Base-by-base conservation (phyloP, 2,888 invertebrate genomes). In the Synergus japonicus region DNA sequence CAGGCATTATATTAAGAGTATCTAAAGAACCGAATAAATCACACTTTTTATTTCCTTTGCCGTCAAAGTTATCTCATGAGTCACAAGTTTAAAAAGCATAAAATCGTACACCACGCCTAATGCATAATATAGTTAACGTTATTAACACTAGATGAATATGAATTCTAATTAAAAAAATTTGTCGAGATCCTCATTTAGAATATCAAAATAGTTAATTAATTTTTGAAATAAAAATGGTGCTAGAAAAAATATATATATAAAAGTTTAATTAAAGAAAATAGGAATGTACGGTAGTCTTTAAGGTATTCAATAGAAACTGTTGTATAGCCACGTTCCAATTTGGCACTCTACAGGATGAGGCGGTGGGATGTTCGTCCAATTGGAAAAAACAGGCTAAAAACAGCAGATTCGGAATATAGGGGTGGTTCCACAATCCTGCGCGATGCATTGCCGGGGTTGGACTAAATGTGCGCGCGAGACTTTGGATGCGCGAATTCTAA, bases 361-460 rank as follows among this genome's bases (percentile, higher is more conserved):
- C 78, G 81, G 81, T 81, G 81, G 76, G 58, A 78, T 78, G 82
- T 82, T 85, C 85, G 89, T 88, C 90, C 90, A 89, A 89, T 89
- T 88, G 89, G 85, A 89, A 89, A 90, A 90, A 87, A 87, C 88
- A 86, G 86, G 84, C 84, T 85, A 89, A 90, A 90, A 88, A 89
- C 87, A 85, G 81, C 78, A 87, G 87, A 84, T 85, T 84, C 81
- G 87, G 87, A 86, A 85, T 85, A 85, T 86, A 85, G 87, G 90
- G 90, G 90, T 89, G 89, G 90, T 88, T 87, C 89, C 88, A 86
- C 87, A 90, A 89, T 90, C 89, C 89, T 89, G 89, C 90, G 87
- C 88, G 85, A 84, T 87, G 85, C 79, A 64, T 84, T 81, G 83
- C 82, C 85, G 85, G 85, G 86, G 89, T 86, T 89, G 89, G 89